These are phyloP conservation scores for Asbolus verrucosus DNA, from an alignment of 1,140 invertebrate species.

Conservation along the genomic window DNA sequence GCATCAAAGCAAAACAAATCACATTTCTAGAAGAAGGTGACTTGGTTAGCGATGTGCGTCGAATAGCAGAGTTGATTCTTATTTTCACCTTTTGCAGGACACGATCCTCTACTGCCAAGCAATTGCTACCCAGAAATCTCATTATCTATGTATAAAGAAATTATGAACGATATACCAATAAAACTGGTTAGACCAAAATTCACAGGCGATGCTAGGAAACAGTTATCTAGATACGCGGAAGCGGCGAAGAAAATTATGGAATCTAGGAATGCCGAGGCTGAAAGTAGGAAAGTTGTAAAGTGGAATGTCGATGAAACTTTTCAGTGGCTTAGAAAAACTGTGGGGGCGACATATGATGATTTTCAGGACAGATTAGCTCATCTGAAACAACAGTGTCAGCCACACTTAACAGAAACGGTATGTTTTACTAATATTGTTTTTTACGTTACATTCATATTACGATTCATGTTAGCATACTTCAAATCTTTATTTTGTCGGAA, in stretches of 20 bases:
- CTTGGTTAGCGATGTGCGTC: too few species aligned
- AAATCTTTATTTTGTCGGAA: too few species aligned
- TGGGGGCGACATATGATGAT: slow-evolving; percentile 97
- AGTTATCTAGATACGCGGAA: slow-evolving; percentile 94
- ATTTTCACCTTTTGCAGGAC: slow-evolving; percentile 68
- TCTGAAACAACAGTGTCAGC: slow-evolving; percentile 90
- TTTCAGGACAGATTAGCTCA: slow-evolving; percentile 85
- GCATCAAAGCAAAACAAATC: too few species aligned
- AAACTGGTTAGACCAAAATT: slow-evolving; percentile 95
- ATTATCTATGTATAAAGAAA: slow-evolving; percentile 95
- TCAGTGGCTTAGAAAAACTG: slow-evolving; percentile 92
- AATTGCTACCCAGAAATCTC: slow-evolving; percentile 94
- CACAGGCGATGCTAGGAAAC: slow-evolving; percentile 95
- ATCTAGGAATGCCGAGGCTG: slow-evolving; percentile 89
- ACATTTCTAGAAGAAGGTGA: too few species aligned
- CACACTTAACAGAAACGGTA: slow-evolving; percentile 91
- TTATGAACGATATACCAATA: slow-evolving; percentile 98
- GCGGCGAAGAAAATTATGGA: slow-evolving; percentile 98
- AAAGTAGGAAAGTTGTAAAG: slow-evolving; percentile 96
- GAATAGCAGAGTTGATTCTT: too few species aligned
- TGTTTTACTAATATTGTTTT: slow-evolving; percentile 39
- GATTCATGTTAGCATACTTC: too few species aligned
- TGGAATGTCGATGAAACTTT: slow-evolving; percentile 99
- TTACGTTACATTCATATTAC: neutral
- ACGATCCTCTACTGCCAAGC: slow-evolving; percentile 90